phyloP scores from a whole-genome alignment of 2,113 vertebrate genomes.

The Eretmochelys imbricata region DNA sequence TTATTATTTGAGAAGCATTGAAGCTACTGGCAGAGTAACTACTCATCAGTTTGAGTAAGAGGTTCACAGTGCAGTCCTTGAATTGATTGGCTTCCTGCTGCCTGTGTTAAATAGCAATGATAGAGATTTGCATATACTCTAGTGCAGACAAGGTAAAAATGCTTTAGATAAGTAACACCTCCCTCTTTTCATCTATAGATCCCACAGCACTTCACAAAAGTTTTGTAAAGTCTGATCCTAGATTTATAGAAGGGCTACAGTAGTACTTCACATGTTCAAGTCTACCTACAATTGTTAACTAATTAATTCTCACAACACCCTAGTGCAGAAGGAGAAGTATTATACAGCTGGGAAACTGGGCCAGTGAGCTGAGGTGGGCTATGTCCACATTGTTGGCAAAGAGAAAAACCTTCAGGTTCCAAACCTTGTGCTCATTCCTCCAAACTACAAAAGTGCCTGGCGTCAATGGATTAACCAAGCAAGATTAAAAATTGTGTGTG shows the following conservation, averaged over 20 bases:
- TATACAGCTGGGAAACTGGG: neutral
- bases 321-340: neutral
- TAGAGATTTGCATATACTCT: conserved; percentile 52
- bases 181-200: neutral
- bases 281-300: neutral
- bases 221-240: neutral
- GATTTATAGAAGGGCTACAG: rapidly evolving
- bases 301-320: conserved; percentile 2
- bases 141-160: neutral
- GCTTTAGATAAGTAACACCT: neutral
- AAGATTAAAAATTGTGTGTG: neutral
- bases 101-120: conserved; percentile 59
- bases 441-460: neutral
- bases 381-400: neutral
- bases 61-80: conserved; percentile 48
- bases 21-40: conserved; percentile 46
- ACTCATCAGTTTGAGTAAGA: conserved; percentile 54
- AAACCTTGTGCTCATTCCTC: rapidly evolving
- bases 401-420: neutral
- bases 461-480: neutral
- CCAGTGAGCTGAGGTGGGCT: neutral
- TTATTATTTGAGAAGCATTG: conserved; percentile 58
- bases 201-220: neutral
- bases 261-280: neutral
- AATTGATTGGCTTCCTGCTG: conserved; percentile 66